Conservation (phyloP, 2,797 vertebrate species). For the Cossypha heuglini region DNA sequence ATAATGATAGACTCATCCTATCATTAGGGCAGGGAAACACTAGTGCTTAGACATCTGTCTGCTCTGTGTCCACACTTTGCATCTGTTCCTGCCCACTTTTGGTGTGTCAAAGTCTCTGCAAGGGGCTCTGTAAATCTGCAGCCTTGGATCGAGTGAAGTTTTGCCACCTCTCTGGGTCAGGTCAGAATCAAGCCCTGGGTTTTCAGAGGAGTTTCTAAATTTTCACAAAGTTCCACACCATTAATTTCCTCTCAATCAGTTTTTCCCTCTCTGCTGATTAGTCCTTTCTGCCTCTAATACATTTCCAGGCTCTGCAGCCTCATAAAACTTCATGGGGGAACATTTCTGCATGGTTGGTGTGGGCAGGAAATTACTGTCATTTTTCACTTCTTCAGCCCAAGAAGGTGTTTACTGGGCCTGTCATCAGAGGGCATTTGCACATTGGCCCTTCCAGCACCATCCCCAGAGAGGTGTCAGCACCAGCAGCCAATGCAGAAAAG, state of each 20-base stretch:
- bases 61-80: fast-evolving
- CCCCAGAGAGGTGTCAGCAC: background rate
- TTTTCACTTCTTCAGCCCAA: background rate
- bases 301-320: slow-evolving; percentile 6
- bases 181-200: background rate
- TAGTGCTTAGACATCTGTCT: background rate
- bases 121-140: background rate
- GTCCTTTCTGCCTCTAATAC: slow-evolving; percentile 11
- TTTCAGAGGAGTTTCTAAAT: background rate
- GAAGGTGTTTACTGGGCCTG: background rate
- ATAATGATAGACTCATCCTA: background rate
- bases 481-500: background rate
- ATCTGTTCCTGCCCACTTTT: background rate
- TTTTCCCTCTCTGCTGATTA: background rate
- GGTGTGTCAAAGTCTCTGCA: background rate
- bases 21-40: background rate
- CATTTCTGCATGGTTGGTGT: background rate
- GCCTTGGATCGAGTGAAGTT: fast-evolving
- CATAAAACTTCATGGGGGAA: slow-evolving; percentile 13
- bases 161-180: fast-evolving
- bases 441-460: background rate
- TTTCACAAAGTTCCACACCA: background rate
- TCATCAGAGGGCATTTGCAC: background rate
- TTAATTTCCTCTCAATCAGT: slow-evolving; percentile 24
- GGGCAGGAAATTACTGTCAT: slow-evolving; percentile 30